Evolutionary conservation across 53 echinoderm and acorn worm genomes (phyloP).

Genomic region (Crossaster papposus): DNA sequence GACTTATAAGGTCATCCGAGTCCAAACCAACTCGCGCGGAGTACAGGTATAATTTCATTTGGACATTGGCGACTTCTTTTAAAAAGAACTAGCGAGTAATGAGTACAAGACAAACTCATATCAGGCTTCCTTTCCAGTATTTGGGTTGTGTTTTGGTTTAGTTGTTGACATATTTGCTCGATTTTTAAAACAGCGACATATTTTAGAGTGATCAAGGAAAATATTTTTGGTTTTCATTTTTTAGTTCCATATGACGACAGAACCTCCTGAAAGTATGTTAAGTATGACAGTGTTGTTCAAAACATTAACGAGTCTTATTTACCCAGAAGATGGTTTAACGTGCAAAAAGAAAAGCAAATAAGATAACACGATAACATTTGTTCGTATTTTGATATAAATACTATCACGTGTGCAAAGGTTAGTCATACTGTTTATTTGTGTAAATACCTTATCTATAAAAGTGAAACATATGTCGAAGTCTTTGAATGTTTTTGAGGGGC

Average conservation of each 20-base stretch:
- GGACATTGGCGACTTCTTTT: too few relatives aligned
- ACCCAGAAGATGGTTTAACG: neutral
- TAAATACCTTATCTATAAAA: too few relatives aligned
- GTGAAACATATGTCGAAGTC: too few relatives aligned
- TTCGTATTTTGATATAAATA: neutral
- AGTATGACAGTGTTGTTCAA: neutral
- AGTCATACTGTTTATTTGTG: neutral
- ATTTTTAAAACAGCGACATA: neutral
- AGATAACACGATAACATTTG: neutral
- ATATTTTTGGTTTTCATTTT: neutral
- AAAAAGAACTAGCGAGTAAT: too few relatives aligned
- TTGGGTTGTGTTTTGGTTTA: neutral
- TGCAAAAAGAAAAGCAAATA: neutral
- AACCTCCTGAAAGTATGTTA: neutral
- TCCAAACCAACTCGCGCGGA: too few relatives aligned
- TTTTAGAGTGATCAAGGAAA: neutral
- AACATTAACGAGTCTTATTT: neutral
- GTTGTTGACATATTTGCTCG: neutral
- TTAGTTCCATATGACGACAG: neutral
- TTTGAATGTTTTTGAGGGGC: too few relatives aligned
- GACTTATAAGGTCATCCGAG: neutral
- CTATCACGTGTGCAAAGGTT: neutral
- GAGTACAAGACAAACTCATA: neutral
- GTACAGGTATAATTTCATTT: too few relatives aligned
- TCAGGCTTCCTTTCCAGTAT: neutral